A percentile compares a stretch with the other conserved stretches of the same genome.
Evolutionary conservation across 2,797 vertebrate genomes (phyloP).

Genomic region (Phalloptychus januarius): DNA sequence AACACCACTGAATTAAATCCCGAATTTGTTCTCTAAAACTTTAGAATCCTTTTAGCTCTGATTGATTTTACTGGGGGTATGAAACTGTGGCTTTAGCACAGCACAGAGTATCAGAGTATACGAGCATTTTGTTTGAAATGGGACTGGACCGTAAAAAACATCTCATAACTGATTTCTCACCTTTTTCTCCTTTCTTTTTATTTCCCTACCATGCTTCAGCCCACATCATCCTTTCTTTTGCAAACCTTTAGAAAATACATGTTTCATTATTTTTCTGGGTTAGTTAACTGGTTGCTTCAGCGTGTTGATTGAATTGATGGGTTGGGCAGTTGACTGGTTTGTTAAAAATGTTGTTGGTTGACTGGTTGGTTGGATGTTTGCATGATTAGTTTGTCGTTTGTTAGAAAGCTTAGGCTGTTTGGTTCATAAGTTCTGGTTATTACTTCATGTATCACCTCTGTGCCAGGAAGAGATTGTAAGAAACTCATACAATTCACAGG

Average conservation of each 20-base stretch:
- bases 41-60: conserved; percentile 38
- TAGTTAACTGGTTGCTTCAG: no score
- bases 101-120: conserved; percentile 40
- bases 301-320: no score
- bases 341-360: no score
- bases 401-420: no score
- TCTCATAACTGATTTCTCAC: conserved; percentile 24
- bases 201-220: conserved; percentile 11
- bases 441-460: no score
- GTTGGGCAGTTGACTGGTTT: no score
- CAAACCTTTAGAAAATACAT: background rate
- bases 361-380: no score
- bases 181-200: conserved; percentile 9
- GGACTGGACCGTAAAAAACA: conserved; percentile 53
- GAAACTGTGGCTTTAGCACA: conserved; percentile 58
- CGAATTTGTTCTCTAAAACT: conserved; percentile 43
- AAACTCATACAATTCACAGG: no score
- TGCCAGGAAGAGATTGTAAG: no score
- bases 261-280: background rate
- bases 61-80: conserved; percentile 36
- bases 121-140: conserved; percentile 53
- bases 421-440: no score
- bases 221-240: background rate
- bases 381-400: no score
- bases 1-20: conserved; percentile 45